phyloP scores from a whole-genome alignment of 2,888 invertebrate species.

The Coremacera marginata region DNA sequence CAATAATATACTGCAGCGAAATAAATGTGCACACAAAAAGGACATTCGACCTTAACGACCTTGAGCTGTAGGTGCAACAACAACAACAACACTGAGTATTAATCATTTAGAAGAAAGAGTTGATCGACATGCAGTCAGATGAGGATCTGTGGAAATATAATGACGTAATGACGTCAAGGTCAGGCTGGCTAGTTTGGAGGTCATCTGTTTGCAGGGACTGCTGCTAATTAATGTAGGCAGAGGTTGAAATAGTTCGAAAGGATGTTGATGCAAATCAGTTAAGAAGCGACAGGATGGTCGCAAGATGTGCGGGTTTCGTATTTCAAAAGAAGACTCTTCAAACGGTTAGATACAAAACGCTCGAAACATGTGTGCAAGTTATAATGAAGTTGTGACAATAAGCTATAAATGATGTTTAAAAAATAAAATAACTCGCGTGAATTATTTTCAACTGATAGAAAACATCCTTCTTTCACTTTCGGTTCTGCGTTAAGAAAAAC shows the following conservation, averaged over 20 bases:
- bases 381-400: not conserved
- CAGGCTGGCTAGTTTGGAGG: not conserved
- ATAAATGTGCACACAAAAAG: not conserved
- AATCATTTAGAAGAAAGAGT: conserved; percentile 12
- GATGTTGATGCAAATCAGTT: conserved; percentile 29
- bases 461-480: no score
- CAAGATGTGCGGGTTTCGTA: conserved; percentile 30
- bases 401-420: not conserved
- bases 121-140: not conserved
- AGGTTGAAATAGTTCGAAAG: not conserved
- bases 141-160: not conserved
- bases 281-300: conserved; percentile 19
- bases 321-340: not conserved
- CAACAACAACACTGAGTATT: not conserved
- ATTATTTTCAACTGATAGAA: not conserved
- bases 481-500: no score
- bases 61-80: conserved; percentile 19
- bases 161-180: conserved; percentile 22
- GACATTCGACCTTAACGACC: conserved; percentile 21
- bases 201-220: not conserved
- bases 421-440: no score
- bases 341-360: not conserved
- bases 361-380: no score
- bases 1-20: not conserved
- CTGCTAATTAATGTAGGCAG: no score